Percentiles rank a stretch among this genome's conserved stretches.
Evolutionary conservation across 1,140 invertebrate species (phyloP).

Genomic region (Drosophila miranda): DNA sequence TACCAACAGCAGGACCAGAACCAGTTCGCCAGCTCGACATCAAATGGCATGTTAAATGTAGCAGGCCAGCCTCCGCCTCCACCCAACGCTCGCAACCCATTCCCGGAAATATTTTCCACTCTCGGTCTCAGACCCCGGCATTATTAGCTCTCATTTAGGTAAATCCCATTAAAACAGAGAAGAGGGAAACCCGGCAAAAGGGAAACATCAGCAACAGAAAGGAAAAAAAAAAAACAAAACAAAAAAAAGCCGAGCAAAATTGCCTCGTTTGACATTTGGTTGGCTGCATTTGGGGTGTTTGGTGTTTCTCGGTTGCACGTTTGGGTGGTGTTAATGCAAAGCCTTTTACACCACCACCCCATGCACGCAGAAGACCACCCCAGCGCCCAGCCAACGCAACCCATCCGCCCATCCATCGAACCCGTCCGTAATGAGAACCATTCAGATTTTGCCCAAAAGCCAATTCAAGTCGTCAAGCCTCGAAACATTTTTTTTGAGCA

Average conservation of each 20-base stretch:
- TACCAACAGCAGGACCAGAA: conserved; percentile 17
- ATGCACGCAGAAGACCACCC: conserved; percentile 26
- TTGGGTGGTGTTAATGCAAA: conserved; percentile 67
- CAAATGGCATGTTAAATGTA: conserved; percentile 75
- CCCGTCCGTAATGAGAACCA: conserved; percentile 24
- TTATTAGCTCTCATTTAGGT: conserved; percentile 80
- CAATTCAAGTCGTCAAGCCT: conserved; percentile 36
- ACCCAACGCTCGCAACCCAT: conserved; percentile 10
- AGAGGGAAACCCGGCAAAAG: conserved; percentile 3
- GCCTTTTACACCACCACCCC: conserved; percentile 55
- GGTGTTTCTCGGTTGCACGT: neutral
- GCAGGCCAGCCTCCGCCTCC: conserved; percentile 17
- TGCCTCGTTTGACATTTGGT: conserved; percentile 68
- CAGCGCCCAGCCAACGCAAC: neutral
- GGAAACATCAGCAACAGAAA: neutral
- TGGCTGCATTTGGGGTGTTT: conserved; percentile 68
- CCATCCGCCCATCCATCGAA: conserved; percentile 4
- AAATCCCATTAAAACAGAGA: conserved; percentile 66
- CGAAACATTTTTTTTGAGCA: conserved; percentile 16
- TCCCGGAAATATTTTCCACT: conserved; percentile 76
- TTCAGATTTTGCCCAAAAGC: conserved; percentile 39
- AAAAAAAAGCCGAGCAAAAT: conserved; percentile 13
- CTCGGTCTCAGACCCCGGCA: conserved; percentile 41
- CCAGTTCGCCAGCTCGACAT: conserved; percentile 43
- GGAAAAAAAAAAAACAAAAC: conserved; percentile 12